phyloP scores from a whole-genome alignment of 2,797 vertebrate species.

The Xerus rutilus region DNA sequence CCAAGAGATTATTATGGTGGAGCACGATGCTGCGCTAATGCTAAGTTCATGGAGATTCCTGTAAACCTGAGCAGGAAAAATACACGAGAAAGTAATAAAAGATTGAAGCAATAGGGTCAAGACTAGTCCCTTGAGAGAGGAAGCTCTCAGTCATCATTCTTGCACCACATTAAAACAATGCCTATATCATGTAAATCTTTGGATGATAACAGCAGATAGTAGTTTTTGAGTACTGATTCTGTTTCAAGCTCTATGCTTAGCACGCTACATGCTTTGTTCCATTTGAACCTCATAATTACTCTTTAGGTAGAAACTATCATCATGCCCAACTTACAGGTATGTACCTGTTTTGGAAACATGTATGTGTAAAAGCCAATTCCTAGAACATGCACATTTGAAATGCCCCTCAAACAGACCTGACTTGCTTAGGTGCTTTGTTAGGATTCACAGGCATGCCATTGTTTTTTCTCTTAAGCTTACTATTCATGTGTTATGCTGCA shows the following conservation, averaged over 20 bases:
- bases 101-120: not conserved
- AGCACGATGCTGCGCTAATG: not conserved
- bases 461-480: not conserved
- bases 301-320: not conserved
- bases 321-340: not conserved
- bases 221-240: not conserved
- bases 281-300: not conserved
- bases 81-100: not conserved
- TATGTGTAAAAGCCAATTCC: not conserved
- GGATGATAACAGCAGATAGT: not conserved
- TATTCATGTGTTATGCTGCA: not conserved
- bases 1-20: not conserved
- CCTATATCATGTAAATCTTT: not conserved
- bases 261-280: constrained; percentile 4
- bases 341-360: not conserved
- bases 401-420: not conserved
- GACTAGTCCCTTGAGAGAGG: not conserved
- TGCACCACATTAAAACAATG: not conserved
- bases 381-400: not conserved
- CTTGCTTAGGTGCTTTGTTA: not conserved
- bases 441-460: not conserved
- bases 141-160: not conserved
- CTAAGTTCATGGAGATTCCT: not conserved
- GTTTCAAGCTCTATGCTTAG: not conserved
- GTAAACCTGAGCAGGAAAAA: not conserved